A percentile compares a stretch with the other conserved stretches of the same genome.
Conservation (phyloP, 23 tunicate species). For the Phallusia fumigata region DNA sequence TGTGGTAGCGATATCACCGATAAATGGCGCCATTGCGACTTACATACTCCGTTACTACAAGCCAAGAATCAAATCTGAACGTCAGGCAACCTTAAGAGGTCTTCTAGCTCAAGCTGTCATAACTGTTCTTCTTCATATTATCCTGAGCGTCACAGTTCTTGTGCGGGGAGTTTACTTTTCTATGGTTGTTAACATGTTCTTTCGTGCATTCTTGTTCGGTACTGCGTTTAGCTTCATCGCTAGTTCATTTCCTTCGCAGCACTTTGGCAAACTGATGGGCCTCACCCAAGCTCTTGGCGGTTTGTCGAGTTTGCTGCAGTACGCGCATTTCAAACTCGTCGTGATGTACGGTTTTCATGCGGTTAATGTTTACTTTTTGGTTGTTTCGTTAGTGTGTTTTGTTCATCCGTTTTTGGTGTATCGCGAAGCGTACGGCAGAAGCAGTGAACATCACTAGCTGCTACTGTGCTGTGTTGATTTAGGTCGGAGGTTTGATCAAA, state of each 20-base stretch:
- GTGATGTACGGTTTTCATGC: background rate
- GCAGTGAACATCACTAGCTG: too few relatives aligned
- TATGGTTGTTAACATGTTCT: background rate
- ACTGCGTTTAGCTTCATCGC: background rate
- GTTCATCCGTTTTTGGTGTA: slow-evolving; percentile 23
- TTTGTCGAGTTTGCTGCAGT: background rate
- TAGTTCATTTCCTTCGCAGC: slow-evolving; percentile 19
- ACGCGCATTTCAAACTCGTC: slow-evolving; percentile 14
- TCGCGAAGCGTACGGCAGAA: background rate
- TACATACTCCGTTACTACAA: background rate
- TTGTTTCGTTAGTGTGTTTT: background rate
- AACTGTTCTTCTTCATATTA: background rate
- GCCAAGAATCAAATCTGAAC: background rate
- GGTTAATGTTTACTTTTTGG: slow-evolving; percentile 6
- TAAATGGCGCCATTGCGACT: slow-evolving; percentile 13
- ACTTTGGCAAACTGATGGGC: slow-evolving; percentile 28
- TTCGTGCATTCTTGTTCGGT: slow-evolving; percentile 3
- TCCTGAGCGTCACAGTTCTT: background rate
- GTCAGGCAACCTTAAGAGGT: background rate
- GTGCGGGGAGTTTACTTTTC: background rate
- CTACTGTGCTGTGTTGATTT: too few relatives aligned
- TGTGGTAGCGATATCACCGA: background rate
- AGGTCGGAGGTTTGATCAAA: too few relatives aligned
- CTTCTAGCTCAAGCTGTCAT: background rate
- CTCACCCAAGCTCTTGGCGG: slow-evolving; percentile 10